These are phyloP conservation scores for Aspidoscelis tigris DNA, from an alignment of 2,113 vertebrate species.

Conservation along the genomic window DNA sequence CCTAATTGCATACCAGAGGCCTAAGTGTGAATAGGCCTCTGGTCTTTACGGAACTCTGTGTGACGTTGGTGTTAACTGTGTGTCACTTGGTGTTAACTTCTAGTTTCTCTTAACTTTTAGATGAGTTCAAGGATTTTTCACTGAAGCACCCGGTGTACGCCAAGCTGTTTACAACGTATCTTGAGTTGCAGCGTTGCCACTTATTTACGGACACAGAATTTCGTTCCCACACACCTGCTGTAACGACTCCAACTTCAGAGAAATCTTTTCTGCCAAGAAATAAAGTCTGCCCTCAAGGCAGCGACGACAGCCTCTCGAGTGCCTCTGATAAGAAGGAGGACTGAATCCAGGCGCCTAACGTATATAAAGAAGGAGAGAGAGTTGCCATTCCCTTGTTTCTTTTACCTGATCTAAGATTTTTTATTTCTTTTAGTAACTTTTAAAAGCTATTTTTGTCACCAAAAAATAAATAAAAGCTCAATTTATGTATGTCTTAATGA, in stretches of 20 bases:
- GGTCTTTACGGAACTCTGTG: too few species aligned
- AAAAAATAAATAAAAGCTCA: neutral
- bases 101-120: conserved; percentile 69
- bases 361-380: neutral
- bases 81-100: neutral
- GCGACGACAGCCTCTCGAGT: conserved; percentile 74
- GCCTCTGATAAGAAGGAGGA: conserved; percentile 96
- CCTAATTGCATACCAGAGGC: too few species aligned
- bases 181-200: conserved; percentile 92
- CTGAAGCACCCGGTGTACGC: conserved; percentile 90
- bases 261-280: conserved; percentile 53
- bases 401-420: conserved; percentile 2
- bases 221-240: neutral
- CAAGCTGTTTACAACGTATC: conserved; percentile 93
- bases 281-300: conserved; percentile 63
- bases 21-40: too few species aligned
- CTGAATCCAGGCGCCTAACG: conserved; percentile 67
- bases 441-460: too few species aligned
- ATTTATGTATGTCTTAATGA: neutral
- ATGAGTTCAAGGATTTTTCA: conserved; percentile 90
- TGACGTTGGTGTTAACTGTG: too few species aligned
- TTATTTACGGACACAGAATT: conserved; percentile 71
- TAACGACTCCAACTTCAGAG: conserved; percentile 20
- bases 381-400: neutral
- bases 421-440: neutral